Evolutionary conservation across 2,888 invertebrate genomes (phyloP).

Genomic region (Dendrolimus pini): DNA sequence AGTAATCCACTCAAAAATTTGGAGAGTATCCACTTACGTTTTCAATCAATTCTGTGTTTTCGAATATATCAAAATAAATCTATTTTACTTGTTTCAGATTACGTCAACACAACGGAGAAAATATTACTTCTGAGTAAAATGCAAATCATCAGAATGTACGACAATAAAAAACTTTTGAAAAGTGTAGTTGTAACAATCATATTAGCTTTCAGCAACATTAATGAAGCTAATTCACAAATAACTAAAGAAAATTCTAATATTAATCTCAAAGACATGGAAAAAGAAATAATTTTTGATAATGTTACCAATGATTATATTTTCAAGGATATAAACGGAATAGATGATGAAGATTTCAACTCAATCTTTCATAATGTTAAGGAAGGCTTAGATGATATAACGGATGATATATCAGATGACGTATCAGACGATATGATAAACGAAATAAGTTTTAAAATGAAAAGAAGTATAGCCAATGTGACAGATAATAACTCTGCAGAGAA

Average conservation of each 20-base stretch:
- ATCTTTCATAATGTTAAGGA: no score
- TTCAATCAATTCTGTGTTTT: neutral
- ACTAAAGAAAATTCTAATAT: no score
- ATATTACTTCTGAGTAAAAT: neutral
- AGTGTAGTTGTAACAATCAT: constrained; percentile 7
- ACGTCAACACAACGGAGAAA: neutral
- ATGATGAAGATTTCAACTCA: no score
- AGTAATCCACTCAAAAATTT: no score
- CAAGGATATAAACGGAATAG: no score
- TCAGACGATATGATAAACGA: no score
- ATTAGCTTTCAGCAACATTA: constrained; percentile 1
- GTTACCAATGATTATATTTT: no score
- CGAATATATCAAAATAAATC: neutral
- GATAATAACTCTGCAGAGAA: constrained; percentile 3
- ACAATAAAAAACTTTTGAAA: constrained; percentile 6
- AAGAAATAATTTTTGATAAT: no score
- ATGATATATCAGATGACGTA: no score
- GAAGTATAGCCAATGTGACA: constrained; percentile 7
- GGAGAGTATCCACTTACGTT: neutral
- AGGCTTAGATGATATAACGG: no score
- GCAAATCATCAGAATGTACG: constrained; percentile 2
- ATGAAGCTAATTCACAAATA: neutral
- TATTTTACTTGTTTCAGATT: constrained; percentile 11
- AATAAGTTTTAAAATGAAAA: neutral
- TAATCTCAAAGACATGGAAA: no score